Percentiles rank a stretch among this genome's conserved stretches.
Evolutionary conservation across 2,888 invertebrate species (phyloP).

Genomic region (Dysmachus trigonus): DNA sequence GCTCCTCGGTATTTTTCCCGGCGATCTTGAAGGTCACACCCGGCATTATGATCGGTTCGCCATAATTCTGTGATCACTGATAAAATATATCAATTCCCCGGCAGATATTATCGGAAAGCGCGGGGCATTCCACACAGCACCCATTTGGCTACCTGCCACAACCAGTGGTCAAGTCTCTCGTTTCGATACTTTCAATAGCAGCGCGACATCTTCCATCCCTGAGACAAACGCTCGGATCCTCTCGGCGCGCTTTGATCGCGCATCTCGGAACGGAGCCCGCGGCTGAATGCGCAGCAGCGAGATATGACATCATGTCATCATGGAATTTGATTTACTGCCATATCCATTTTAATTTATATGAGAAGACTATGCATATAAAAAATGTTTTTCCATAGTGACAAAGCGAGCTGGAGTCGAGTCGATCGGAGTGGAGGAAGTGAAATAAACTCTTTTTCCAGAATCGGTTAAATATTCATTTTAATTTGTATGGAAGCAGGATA

Average conservation of each 20-base stretch:
- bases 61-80: conserved; percentile 4
- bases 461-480: too few species aligned
- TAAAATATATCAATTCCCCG: conserved; percentile 11
- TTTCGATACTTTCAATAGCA: not conserved
- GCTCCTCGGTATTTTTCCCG: not conserved
- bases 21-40: not conserved
- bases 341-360: conserved; percentile 53
- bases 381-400: conserved; percentile 10
- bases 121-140: not conserved
- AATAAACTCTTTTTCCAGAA: too few species aligned
- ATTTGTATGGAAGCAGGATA: too few species aligned
- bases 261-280: not conserved
- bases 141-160: conserved; percentile 31
- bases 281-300: conserved; percentile 7
- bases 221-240: not conserved
- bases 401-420: not conserved
- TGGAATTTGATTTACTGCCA: conserved; percentile 54
- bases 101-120: not conserved
- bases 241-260: not conserved
- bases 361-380: conserved; percentile 45
- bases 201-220: not conserved
- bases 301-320: conserved; percentile 54
- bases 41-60: not conserved
- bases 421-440: not conserved
- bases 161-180: not conserved